phyloP scores from a whole-genome alignment of 53 echinoderm and acorn worm genomes.

The Henricia sp. region DNA sequence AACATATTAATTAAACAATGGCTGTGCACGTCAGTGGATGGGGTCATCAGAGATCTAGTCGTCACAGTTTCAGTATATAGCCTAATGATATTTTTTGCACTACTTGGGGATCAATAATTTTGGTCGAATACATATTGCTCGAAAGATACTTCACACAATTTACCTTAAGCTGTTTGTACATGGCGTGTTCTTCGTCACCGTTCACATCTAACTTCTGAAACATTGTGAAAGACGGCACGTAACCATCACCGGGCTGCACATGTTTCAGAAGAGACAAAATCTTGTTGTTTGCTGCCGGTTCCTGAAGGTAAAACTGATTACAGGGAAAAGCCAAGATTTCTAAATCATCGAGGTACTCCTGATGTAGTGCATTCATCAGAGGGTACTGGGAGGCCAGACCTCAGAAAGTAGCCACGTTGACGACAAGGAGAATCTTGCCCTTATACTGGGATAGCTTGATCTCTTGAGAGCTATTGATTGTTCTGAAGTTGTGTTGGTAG shows the following conservation, averaged over 20 bases:
- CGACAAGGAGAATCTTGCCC: constrained; percentile 76
- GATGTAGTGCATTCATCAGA: constrained; percentile 71
- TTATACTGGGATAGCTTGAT: constrained; percentile 25
- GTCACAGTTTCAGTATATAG: no score
- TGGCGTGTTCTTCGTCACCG: constrained; percentile 69
- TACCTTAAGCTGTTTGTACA: constrained; percentile 78
- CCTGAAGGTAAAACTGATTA: constrained; percentile 87
- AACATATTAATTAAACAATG: no score
- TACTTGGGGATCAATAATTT: no score
- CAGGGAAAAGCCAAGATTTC: constrained; percentile 74
- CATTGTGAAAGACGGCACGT: constrained; percentile 70
- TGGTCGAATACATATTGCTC: no score
- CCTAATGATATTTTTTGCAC: background rate
- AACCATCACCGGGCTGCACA: constrained; percentile 78
- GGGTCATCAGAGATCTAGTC: no score
- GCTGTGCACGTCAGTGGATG: no score
- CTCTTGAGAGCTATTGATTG: constrained; percentile 33
- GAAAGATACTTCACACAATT: no score
- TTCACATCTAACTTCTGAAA: constrained; percentile 79
- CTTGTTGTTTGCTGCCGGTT: constrained; percentile 74
- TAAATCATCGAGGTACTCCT: constrained; percentile 28
- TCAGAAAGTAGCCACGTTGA: constrained; percentile 91
- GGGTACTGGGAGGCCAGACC: constrained; percentile 73
- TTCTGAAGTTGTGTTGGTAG: constrained; percentile 42
- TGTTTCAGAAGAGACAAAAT: constrained; percentile 66